Base-by-base conservation (phyloP, 2,888 invertebrate species). In the Blomia tropicalis region DNA sequence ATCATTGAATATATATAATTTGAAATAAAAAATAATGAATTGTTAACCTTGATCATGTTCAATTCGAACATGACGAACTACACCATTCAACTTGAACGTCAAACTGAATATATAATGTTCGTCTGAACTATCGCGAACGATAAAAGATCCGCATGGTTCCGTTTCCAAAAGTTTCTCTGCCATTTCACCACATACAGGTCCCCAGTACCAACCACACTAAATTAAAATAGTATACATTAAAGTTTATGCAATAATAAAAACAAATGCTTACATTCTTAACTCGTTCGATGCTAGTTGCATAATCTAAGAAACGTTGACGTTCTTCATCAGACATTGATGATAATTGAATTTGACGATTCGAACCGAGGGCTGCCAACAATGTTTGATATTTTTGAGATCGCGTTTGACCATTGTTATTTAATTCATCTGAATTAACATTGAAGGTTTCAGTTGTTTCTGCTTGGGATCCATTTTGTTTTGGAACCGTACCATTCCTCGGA, bases 31-130 rank as follows among this genome's bases (percentile, higher is more conserved):
- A 27, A 14, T 47, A 19, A 54, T 7, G 2, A 17, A 43, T 68
- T n/a, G n/a, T n/a, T 78, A 74, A 87, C 89, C 90, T 80, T 90
- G 89, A 78, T 90, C 89, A 73, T 91, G 90, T 75, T 91, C 91
- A 74, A 91, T 91, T 73, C 91, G 79, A 66, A 90, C 90, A 75
- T 91, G 91, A 66, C 90, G 80, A 69, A 91, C 83, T 71, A 82
- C 81, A 70, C 87, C 87, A 75, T 90, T 89, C 67, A 91, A 77
- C 75, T 90, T 90, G 76, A 91, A 91, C 30, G 90, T 89, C 69
- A 91, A 77, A 56, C 90, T 90, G 76, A 91, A 91, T 72, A 91
- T 90, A 75, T 91, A 91, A 76, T 89, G 89, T 75, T 90, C 87
- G 74, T 91, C 91, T 70, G 89, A 89, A 74, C 88, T 89, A 73